phyloP scores from a whole-genome alignment of 2,797 vertebrate genomes.

The Harpagifer antarcticus region DNA sequence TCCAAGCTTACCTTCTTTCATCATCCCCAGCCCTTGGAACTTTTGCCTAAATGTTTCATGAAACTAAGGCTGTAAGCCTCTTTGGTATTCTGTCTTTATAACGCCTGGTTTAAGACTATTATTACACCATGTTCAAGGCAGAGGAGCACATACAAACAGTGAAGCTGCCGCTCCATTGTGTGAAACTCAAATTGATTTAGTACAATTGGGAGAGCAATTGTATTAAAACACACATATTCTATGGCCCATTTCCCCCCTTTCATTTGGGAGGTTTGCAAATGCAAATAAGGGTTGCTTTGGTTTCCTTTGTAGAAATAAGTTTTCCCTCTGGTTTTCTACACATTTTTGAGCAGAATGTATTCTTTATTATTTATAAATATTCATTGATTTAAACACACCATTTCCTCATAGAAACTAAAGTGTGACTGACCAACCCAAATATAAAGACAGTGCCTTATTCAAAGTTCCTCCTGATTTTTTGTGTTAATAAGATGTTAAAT shows the following conservation, averaged over 20 bases:
- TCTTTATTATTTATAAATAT: slow-evolving; percentile 31
- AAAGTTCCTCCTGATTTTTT: slow-evolving; percentile 66
- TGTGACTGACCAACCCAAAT: slow-evolving; percentile 15
- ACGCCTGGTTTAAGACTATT: slow-evolving; percentile 83
- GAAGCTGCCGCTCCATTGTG: slow-evolving; percentile 75
- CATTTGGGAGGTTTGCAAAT: slow-evolving; percentile 63
- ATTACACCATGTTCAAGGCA: slow-evolving; percentile 78
- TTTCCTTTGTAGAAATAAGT: slow-evolving; percentile 43
- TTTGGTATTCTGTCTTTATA: slow-evolving; percentile 85
- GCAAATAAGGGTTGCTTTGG: slow-evolving; percentile 49
- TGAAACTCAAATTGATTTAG: slow-evolving; percentile 78
- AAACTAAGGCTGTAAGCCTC: slow-evolving; percentile 87
- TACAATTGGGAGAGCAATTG: slow-evolving; percentile 73
- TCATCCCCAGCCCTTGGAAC: slow-evolving; percentile 87
- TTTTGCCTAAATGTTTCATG: slow-evolving; percentile 90
- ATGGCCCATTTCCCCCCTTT: slow-evolving; percentile 80
- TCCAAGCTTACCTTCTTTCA: slow-evolving; percentile 90
- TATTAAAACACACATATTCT: slow-evolving; percentile 82
- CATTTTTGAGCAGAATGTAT: slow-evolving; percentile 21
- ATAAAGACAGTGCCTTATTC: slow-evolving; percentile 41
- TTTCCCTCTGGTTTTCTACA: slow-evolving; percentile 26
- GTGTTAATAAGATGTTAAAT: slow-evolving; percentile 53
- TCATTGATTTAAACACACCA: slow-evolving; percentile 18
- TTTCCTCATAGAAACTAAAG: slow-evolving; percentile 21
- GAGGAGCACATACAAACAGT: slow-evolving; percentile 81